Evolutionary conservation across 1,140 invertebrate genomes (phyloP), one percentile per base, ranked within the genome.

Genomic region (Manduca sexta): DNA sequence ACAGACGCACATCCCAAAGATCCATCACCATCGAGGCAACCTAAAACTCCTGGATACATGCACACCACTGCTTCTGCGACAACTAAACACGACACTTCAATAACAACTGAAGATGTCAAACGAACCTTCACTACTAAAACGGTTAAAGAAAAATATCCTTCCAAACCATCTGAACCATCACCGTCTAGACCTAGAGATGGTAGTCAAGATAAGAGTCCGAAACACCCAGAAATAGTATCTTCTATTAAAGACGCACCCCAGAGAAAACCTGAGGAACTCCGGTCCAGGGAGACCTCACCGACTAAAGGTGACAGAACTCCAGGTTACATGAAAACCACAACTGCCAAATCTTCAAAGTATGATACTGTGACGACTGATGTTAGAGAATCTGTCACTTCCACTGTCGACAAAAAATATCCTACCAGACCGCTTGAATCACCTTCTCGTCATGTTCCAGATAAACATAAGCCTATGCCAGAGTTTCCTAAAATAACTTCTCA

Each of bases 51-150:
- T 8, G 37, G 42, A 18, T 54, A 51, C 7, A 49, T 52, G 49
- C 49, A 52, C 38, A 55, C 57, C 13, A 60, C 52, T 7, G 14
- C 45, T 11, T 38, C 56, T n/a, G 34, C 30, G 5, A 15, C 42
- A 3, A 30, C 47, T 14, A 61, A 50, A 51, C 34, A 50, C 29
- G 57, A 60, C 14, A 38, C 33, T 8, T 12, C 37, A 15, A 16
- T 14, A 11, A 38, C 45, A 30, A 46, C 48, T 43, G 45, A 48
- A 15, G 31, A 57, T 39, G 15, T 45, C 16, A 35, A 49, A 45
- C 30, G 49, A 57, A 40, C 10, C 2, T 44, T 12, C 10, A 45
- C 30, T 29, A 13, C 48, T 8, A 49, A 42, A 15, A 41, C 31
- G 12, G 41, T 17, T 29, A 37, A 52, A 21, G 31, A 15, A 26